Evolutionary conservation across 2,113 vertebrate species (phyloP).

Genomic region (Pedetes capensis): DNA sequence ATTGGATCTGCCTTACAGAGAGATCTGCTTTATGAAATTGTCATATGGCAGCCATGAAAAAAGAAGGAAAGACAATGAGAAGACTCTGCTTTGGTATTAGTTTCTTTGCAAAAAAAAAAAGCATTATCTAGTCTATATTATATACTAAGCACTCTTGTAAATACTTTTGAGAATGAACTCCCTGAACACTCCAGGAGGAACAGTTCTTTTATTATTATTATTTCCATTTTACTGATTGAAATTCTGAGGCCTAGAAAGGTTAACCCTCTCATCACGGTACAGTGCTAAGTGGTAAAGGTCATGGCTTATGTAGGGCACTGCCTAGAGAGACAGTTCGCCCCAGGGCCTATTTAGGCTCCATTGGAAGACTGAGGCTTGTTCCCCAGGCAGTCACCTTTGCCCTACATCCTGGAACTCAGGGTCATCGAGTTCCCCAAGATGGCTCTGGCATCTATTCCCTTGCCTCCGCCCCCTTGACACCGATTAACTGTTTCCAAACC

Average conservation of each 20-base stretch:
- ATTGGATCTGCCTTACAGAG: background rate
- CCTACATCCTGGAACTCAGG: too few species aligned
- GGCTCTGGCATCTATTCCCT: too few species aligned
- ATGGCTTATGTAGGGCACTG: too few species aligned
- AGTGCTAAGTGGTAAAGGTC: background rate
- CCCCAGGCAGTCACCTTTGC: too few species aligned
- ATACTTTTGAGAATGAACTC: background rate
- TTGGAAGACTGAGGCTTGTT: too few species aligned
- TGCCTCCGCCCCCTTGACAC: too few species aligned
- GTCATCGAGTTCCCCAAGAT: too few species aligned
- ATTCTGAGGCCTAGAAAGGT: background rate
- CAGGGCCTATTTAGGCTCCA: too few species aligned
- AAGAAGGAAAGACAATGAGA: background rate
- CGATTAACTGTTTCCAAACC: too few species aligned
- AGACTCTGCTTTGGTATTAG: background rate
- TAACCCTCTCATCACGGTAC: background rate
- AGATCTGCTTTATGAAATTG: background rate
- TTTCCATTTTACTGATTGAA: background rate
- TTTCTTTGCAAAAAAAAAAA: background rate
- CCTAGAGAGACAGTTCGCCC: too few species aligned
- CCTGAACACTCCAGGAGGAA: background rate
- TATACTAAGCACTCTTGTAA: background rate
- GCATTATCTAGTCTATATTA: background rate
- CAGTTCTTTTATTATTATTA: background rate
- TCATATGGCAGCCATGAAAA: background rate